Evolutionary conservation across 2,797 vertebrate species (phyloP).

Genomic region (Momotus momota): DNA sequence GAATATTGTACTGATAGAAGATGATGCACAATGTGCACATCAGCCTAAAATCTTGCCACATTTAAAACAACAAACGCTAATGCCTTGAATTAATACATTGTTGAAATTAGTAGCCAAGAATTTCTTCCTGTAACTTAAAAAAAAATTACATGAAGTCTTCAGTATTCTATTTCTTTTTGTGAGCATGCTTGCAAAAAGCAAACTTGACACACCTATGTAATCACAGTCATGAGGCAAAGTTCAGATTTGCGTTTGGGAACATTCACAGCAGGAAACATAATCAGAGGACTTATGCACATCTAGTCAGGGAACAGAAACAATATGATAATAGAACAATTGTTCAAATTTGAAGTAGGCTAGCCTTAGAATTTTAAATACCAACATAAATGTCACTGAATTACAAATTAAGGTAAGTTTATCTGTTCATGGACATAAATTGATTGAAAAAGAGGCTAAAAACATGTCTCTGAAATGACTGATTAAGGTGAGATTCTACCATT

Average conservation of each 20-base stretch:
- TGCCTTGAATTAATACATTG: neutral
- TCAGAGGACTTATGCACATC: constrained; percentile 1
- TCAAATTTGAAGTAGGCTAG: constrained; percentile 15
- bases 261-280: constrained; percentile 24
- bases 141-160: neutral
- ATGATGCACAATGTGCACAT: neutral
- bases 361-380: constrained; percentile 41
- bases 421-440: neutral
- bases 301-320: constrained; percentile 24
- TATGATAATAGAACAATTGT: constrained; percentile 11
- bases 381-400: constrained; percentile 48
- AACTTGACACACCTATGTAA: constrained; percentile 48
- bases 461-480: neutral
- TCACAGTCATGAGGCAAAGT: constrained; percentile 52
- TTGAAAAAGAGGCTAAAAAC: constrained; percentile 13
- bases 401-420: constrained; percentile 8
- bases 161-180: neutral
- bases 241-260: constrained; percentile 53
- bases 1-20: neutral
- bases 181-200: neutral
- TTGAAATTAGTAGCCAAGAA: neutral
- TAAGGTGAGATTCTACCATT: neutral
- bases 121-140: neutral
- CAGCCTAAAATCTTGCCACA: neutral
- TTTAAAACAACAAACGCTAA: neutral